A percentile compares a stretch with the other conserved stretches of the same genome.
These are phyloP conservation scores for Euwallacea similis DNA, from an alignment of 1,140 invertebrate species.

Conservation along the genomic window DNA sequence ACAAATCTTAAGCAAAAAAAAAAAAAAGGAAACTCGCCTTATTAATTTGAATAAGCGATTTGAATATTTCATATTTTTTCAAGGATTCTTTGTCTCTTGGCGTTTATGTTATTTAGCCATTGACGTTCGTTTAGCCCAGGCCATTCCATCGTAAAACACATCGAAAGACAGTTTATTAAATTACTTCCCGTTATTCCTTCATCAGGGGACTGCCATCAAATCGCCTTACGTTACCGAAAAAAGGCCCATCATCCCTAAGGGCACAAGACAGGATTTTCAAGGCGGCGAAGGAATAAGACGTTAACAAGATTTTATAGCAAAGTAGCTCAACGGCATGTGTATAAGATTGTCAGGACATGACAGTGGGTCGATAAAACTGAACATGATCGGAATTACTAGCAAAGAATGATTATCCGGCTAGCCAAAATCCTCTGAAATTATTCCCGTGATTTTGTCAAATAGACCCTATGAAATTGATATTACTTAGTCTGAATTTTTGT, in stretches of 20 bases:
- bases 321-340: conserved; percentile 18
- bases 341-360: conserved; percentile 3
- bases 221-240: conserved; percentile 10
- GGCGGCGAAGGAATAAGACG: conserved; percentile 10
- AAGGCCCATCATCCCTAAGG: conserved; percentile 9
- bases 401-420: too few relatives aligned
- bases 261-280: conserved; percentile 11
- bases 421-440: too few relatives aligned
- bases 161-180: conserved; percentile 8
- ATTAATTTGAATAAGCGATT: too few relatives aligned
- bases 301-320: conserved; percentile 21
- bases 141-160: background rate
- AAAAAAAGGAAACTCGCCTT: too few relatives aligned
- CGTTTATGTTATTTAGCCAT: too few relatives aligned
- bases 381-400: conserved; percentile 15
- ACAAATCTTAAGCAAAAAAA: too few relatives aligned
- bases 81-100: too few relatives aligned
- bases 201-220: conserved; percentile 9
- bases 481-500: too few relatives aligned
- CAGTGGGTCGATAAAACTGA: conserved; percentile 1
- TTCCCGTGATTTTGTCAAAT: too few relatives aligned
- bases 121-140: too few relatives aligned
- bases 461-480: too few relatives aligned
- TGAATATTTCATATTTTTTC: too few relatives aligned
- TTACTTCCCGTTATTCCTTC: conserved; percentile 11